phyloP scores from a whole-genome alignment of 2,888 invertebrate species.

The Caprella mutica region DNA sequence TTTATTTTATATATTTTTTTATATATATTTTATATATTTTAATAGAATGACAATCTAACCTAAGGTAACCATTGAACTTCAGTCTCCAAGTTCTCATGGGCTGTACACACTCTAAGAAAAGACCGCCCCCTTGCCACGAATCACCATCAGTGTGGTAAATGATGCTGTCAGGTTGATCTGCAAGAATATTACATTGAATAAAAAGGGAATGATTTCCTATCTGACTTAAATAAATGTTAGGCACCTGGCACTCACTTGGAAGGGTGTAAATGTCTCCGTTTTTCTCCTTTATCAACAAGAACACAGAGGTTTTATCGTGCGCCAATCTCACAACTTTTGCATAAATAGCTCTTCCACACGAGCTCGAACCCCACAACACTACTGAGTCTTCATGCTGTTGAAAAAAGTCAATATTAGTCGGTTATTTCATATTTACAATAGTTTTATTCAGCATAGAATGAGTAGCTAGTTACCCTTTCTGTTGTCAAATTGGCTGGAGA shows the following conservation, averaged over 20 bases:
- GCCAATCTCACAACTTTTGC: conserved; percentile 14
- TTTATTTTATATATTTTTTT: no score
- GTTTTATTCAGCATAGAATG: not conserved
- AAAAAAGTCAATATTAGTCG: not conserved
- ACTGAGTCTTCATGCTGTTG: conserved; percentile 25
- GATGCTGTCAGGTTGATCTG: conserved; percentile 13
- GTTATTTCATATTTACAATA: not conserved
- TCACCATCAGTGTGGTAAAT: not conserved
- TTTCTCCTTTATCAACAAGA: conserved; percentile 15
- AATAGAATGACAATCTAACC: no score
- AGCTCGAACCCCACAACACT: conserved; percentile 18
- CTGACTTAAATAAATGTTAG: not conserved
- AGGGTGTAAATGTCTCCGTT: conserved; percentile 28
- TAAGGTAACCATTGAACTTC: conserved; percentile 57
- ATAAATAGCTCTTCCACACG: conserved; percentile 12
- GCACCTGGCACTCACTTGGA: conserved; percentile 24
- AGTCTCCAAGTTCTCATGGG: conserved; percentile 52
- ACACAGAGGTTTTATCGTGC: conserved; percentile 12
- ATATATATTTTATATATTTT: no score
- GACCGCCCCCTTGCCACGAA: conserved; percentile 37
- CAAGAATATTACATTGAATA: no score
- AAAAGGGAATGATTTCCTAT: no score
- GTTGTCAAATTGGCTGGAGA: not conserved
- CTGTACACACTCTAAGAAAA: conserved; percentile 53
- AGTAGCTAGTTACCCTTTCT: conserved; percentile 6